Conservation (phyloP, 2,797 vertebrate species). For the Halcyon chelicuti region DNA sequence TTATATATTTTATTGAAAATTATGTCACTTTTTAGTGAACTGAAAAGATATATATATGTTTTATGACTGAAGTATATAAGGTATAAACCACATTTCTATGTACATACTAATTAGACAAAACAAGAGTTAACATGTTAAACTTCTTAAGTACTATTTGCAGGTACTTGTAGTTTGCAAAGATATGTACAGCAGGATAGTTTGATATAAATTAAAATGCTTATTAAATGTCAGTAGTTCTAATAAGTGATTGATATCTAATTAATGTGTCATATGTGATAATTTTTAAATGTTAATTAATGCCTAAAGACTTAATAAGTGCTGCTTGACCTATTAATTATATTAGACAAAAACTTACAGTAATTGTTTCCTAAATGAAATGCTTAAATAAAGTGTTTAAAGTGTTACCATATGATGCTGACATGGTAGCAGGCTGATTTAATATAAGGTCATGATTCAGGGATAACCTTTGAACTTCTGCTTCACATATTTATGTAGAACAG, state of each 20-base stretch:
- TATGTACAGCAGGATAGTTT: neutral
- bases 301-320: conserved; percentile 73
- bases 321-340: conserved; percentile 77
- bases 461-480: conserved; percentile 6
- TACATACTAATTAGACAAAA: neutral
- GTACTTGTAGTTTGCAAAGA: conserved; percentile 44
- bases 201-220: conserved; percentile 73
- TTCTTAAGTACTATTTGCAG: conserved; percentile 1
- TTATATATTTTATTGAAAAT: neutral
- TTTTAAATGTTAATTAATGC: conserved; percentile 79
- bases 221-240: conserved; percentile 75
- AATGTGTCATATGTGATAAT: conserved; percentile 71
- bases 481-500: neutral
- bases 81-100: neutral
- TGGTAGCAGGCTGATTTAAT: neutral
- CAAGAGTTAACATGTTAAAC: conserved; percentile 32
- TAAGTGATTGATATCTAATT: conserved; percentile 79
- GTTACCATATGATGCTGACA: neutral
- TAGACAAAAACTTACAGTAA: conserved; percentile 70
- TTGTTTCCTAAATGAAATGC: conserved; percentile 72
- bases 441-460: neutral
- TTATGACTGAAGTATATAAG: neutral
- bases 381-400: conserved; percentile 51
- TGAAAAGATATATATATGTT: neutral
- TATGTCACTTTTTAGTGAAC: neutral